A percentile compares a stretch with the other conserved stretches of the same genome.
These are phyloP conservation scores for Luehdorfia chinensis DNA, from an alignment of 1,140 invertebrate species.

Conservation along the genomic window DNA sequence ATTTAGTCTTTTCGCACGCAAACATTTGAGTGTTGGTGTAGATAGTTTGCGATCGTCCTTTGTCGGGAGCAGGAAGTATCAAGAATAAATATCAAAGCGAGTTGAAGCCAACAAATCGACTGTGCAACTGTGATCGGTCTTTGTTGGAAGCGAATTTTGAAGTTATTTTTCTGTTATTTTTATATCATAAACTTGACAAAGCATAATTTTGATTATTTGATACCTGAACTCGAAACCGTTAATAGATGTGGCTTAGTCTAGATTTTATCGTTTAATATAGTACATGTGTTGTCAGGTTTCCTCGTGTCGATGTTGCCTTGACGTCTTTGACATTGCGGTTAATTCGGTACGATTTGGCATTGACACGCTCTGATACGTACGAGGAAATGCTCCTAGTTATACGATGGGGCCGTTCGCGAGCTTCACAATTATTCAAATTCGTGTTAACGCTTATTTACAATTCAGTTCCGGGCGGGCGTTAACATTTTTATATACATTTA, in stretches of 20 bases:
- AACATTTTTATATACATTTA: constrained; percentile 1
- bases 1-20: neutral
- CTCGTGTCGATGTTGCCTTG: constrained; percentile 43
- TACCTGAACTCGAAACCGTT: too few species aligned
- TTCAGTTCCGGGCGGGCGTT: constrained; percentile 5
- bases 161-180: too few species aligned
- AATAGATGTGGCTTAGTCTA: constrained; percentile 1
- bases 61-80: constrained; percentile 57
- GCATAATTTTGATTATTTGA: too few species aligned
- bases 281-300: constrained; percentile 16
- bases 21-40: constrained; percentile 6
- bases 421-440: constrained; percentile 18
- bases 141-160: too few species aligned
- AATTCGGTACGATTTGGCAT: constrained; percentile 62
- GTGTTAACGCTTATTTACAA: constrained; percentile 6
- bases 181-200: too few species aligned
- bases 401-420: constrained; percentile 24
- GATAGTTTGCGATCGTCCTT: constrained; percentile 39
- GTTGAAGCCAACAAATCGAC: constrained; percentile 27
- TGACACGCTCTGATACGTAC: constrained; percentile 61
- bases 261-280: constrained; percentile 1
- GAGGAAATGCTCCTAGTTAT: constrained; percentile 45
- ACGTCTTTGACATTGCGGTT: constrained; percentile 54
- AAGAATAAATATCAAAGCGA: constrained; percentile 69
- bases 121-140: constrained; percentile 21